Base-by-base conservation (phyloP, 2,888 invertebrate genomes). In the Patella ulyssiponensis region DNA sequence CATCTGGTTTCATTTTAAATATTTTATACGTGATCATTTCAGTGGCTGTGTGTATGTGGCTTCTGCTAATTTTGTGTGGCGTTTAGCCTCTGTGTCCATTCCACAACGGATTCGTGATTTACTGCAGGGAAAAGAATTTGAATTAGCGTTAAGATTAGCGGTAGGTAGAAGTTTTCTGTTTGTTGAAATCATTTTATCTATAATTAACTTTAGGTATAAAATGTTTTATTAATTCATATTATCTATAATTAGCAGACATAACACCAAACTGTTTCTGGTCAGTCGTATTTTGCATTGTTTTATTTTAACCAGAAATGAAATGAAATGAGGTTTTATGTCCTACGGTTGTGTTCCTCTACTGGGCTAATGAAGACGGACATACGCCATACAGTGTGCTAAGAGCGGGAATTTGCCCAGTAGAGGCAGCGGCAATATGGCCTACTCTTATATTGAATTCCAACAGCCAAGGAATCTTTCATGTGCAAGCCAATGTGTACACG, bases 41-140 rank as follows among this genome's bases (percentile, higher is more conserved):
- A 90, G 90, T 86, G 97, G 97, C 0, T 93, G 95, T 83, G 94
- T 98, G 79, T 98, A 96, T 92, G 95, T 96, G 1, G 96, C 98
- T 0, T 97, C 98, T 0, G 93, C 95, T 70, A 96, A 96, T 71
- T 96, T 96, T 90, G 94, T 98, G n/a, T 91, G 91, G 91, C 81
- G 89, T 70, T 93, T 99, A 76, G 95, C 94, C 83, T 94, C 95
- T 0, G 94, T 96, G 9, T 96, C 97, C 83, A 94, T 97, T 81
- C 94, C 95, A 2, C 94, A 94, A 78, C 99, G 99, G 92, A 94
- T 97, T 54, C 94, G 95, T 87, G 95, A 95, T 84, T 93, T 99
- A 73, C 92, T 98, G 15, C 95, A 96, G 84, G 95, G 96, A 85
- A 97, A 97, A 90, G 96, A 98, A 90, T 99, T 98, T 92, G 96